These are phyloP conservation scores for Lophochroa leadbeateri DNA, from an alignment of 2,113 vertebrate genomes.

Conservation along the genomic window DNA sequence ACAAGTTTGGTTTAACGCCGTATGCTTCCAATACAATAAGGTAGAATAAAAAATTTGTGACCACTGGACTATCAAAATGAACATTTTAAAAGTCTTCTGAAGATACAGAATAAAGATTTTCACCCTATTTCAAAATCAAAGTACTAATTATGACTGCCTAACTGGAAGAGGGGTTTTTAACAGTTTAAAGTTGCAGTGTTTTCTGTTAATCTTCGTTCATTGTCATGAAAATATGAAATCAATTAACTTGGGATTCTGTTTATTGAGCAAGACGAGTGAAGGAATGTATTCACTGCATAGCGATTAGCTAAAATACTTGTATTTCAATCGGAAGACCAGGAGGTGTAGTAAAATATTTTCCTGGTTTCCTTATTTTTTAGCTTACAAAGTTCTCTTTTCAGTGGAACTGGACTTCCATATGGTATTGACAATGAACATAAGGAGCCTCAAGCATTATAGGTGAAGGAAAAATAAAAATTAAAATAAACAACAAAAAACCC, in stretches of 20 bases:
- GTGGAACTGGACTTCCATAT: neutral
- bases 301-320: neutral
- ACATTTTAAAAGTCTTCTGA: neutral
- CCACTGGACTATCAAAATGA: neutral
- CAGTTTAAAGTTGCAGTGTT: neutral
- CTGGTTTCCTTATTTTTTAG: neutral
- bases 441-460: neutral
- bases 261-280: neutral
- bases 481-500: neutral
- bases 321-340: neutral
- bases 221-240: neutral
- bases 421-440: neutral
- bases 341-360: neutral
- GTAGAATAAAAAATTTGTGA: neutral
- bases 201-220: neutral
- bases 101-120: neutral
- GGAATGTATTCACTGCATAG: neutral
- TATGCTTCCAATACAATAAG: neutral
- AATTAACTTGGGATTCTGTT: neutral
- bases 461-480: neutral
- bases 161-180: neutral
- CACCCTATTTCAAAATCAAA: neutral
- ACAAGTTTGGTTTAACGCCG: neutral
- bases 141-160: rapidly evolving
- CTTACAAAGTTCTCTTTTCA: neutral